Base-by-base conservation (phyloP, 2,797 vertebrate genomes). In the Stomatorhinus walkeri region DNA sequence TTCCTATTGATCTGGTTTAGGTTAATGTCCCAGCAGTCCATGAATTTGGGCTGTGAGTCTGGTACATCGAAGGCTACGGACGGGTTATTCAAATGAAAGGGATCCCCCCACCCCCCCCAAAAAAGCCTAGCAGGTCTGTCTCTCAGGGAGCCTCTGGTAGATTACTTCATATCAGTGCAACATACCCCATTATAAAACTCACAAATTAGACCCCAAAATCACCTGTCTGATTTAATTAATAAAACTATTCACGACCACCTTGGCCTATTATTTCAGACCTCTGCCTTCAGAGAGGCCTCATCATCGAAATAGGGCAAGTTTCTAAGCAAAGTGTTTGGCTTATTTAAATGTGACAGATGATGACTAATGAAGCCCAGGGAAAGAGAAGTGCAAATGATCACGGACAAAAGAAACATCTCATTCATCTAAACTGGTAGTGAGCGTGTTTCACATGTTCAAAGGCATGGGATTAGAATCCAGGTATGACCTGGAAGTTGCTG, bases 191-290 rank as follows among this genome's bases (percentile, higher is more conserved):
- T 93, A 94, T 51, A 89, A 92, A 90, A 93, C 89, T 89, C 92
- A 91, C 91, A 90, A 91, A 89, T 92, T 89, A 90, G 91, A 89
- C 94, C 93, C 92, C 92, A 32, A 91, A 96, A 95, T 95, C 92
- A 93, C 93, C 93, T 92, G 93, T 93, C 93, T 91, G 93, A 91
- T 96, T 95, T 95, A 96, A 96, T 95, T 95, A 95, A 93, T 90
- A 92, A 93, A 93, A 87, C 90, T 92, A 4, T 88, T 85, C 90
- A 61, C 89, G 64, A 87, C 91, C 88, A 6, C 89, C 28, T 64
- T 40, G 89, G 85, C 86, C 16, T 0, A 93, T 91, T 91, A 90
- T 94, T 91, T 91, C 10, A 8, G 32, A 93, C 91, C 93, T 94
- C 93, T 93, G 94, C 93, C 90, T 93, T 93, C 92, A 92, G 93